A percentile compares a stretch with the other conserved stretches of the same genome.
Evolutionary conservation across 2,888 invertebrate species (phyloP).

Genomic region (Drosophila pegasa): DNA sequence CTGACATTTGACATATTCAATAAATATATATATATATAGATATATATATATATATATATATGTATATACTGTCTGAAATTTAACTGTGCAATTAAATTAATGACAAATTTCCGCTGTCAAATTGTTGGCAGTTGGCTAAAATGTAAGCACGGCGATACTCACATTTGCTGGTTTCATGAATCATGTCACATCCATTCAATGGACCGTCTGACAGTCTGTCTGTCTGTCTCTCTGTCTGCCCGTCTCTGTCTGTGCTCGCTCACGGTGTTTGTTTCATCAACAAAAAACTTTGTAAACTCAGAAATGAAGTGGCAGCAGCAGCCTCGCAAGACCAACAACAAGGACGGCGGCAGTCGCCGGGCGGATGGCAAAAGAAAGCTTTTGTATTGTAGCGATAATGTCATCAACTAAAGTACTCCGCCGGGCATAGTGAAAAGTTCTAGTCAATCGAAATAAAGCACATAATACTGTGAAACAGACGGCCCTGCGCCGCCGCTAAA

Average conservation of each 20-base stretch:
- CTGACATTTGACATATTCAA: constrained; percentile 2
- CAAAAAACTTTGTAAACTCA: constrained; percentile 49
- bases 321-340: constrained; percentile 14
- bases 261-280: constrained; percentile 41
- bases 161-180: constrained; percentile 30
- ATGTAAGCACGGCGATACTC: constrained; percentile 19
- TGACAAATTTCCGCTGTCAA: constrained; percentile 42
- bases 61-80: not conserved
- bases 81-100: constrained; percentile 59
- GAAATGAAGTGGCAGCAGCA: constrained; percentile 46
- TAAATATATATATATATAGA: not conserved
- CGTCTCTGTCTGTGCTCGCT: constrained; percentile 23
- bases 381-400: constrained; percentile 74
- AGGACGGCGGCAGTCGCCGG: not conserved
- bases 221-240: not conserved
- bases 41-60: not conserved
- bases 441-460: constrained; percentile 74
- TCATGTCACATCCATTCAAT: constrained; percentile 35
- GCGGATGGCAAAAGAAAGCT: constrained; percentile 46
- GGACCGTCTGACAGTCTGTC: constrained; percentile 2
- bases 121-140: constrained; percentile 34
- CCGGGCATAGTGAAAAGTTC: constrained; percentile 75
- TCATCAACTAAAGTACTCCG: constrained; percentile 77
- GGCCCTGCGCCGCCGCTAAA: constrained; percentile 25
- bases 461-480: constrained; percentile 47